Evolutionary conservation across 2,888 invertebrate species (phyloP), one percentile per base, ranked within the genome.

Genomic region (Leptopterna dolabrata): DNA sequence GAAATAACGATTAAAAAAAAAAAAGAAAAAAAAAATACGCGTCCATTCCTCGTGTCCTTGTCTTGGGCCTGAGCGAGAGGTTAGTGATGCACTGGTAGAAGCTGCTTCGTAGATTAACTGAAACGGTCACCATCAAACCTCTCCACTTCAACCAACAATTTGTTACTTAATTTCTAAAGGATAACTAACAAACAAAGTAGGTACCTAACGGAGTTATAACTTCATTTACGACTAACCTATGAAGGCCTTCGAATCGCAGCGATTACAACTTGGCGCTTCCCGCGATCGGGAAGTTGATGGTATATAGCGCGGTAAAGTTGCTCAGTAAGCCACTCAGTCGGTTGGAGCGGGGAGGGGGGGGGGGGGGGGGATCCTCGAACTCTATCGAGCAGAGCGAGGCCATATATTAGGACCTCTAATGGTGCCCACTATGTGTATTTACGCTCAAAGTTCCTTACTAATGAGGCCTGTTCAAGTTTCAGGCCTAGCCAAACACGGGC

Each of bases 361-460:
- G 63, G 19, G 24, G 27, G 13, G 9, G 24, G 24, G 24, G 24
- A 14, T 24, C 45, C 43, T 27, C 78, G 45, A 78, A 27, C 78
- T 78, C 78, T 78, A 78, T 78, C 78, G 78, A 78, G 78, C 78
- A 45, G 19, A 78, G 76, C 76, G 76, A 76, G 30, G 78, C 78
- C 78, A 78, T 78, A 78, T 78, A 78, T 78, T 78, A 78, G 78
- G 24, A 24, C 63, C 78, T 78, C 78, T 78, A 78, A 78, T 78
- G 78, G 78, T 43, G 78, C 78, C 43, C 43, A 78, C 78, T 78
- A 78, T 78, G 78, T 78, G 78, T 78, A 78, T 78, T 78, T 78
- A 78, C 78, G 78, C 45, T 78, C 78, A 19, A 78, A 78, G 78
- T 78, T 78, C 19, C 78, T 45, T 78, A 19, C 78, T 78, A 78